Evolutionary conservation across 2,797 vertebrate species (phyloP), one percentile per base, ranked within the genome.

Genomic region (Nasua narica): DNA sequence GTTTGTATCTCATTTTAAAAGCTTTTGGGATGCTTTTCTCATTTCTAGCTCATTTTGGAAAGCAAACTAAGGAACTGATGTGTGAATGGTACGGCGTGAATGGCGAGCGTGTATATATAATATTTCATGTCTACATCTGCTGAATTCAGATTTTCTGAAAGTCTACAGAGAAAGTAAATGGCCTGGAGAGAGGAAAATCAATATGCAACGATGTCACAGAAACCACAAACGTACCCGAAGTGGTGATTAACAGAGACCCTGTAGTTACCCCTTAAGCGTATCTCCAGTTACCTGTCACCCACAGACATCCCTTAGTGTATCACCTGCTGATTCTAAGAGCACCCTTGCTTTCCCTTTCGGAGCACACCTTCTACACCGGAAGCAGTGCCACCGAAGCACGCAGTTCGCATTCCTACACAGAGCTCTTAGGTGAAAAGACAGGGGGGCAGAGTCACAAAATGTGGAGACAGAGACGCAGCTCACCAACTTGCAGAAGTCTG

Each of bases 41-140:
- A 86, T 91, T 95, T 87, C 56, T 77, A 92, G 77, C 27, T 97
- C 72, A 83, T 94, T 96, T 91, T 91, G 86, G 82, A 91, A 97
- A 97, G 81, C 43, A 93, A 91, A 96, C 21, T 35, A 67, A 81
- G 70, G 60, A 95, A 90, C 93, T 96, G 43, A 86, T 67, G 74
- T 94, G 52, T 60, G 65, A 96, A 83, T 81, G 81, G 77, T 48
- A 46, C 78, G 67, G 86, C 74, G 48, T 54, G 67, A 96, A 86
- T 93, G 87, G 65, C 29, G 78, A 93, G 65, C 12, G 70, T 50
- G 67, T 90, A 87, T 76, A 86, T 1, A 0, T 32, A 77, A 93
- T 91, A 48, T 81, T 65, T 94, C 96, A 84, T 52, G 89, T 95
- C 87, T 95, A 88, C 67, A 96, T 72, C 67, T n/a, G 77, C 14